phyloP scores from a whole-genome alignment of 1,140 invertebrate species.

The Artemia franciscana region DNA sequence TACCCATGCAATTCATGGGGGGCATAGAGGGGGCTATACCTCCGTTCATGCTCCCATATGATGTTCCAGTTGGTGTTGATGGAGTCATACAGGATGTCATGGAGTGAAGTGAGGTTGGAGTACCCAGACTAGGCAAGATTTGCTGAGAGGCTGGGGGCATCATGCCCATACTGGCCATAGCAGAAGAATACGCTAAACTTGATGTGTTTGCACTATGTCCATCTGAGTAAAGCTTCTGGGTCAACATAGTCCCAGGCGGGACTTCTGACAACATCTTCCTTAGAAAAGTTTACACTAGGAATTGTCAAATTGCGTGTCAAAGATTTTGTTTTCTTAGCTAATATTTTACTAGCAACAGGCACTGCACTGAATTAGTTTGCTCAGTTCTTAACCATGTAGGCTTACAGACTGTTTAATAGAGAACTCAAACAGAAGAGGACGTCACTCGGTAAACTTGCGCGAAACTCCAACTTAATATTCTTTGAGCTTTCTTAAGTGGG shows the following conservation, averaged over 20 bases:
- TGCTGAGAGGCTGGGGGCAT: slow-evolving; percentile 20
- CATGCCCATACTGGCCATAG: slow-evolving; percentile 18
- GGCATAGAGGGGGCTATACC: slow-evolving; percentile 28
- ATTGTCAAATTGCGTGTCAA: not conserved
- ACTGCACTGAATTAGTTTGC: not conserved
- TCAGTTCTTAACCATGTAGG: not conserved
- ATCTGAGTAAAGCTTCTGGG: slow-evolving; percentile 28
- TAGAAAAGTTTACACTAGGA: not conserved
- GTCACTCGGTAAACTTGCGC: not conserved
- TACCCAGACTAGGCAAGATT: slow-evolving; percentile 23
- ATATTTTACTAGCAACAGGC: not conserved
- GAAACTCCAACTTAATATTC: not conserved
- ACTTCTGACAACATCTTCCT: slow-evolving; percentile 1
- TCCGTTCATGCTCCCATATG: slow-evolving; percentile 29
- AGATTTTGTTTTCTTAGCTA: not conserved
- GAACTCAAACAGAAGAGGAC: not conserved
- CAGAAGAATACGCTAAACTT: slow-evolving; percentile 2
- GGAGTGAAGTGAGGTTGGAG: slow-evolving; percentile 38
- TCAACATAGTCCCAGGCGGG: slow-evolving; percentile 17
- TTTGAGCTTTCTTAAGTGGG: not conserved
- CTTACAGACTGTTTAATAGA: not conserved
- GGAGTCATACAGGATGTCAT: not conserved
- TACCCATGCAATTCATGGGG: slow-evolving; percentile 28
- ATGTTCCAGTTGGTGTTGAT: not conserved
- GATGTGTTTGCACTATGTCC: slow-evolving; percentile 16